Percentiles rank a stretch among this genome's conserved stretches.
These are phyloP conservation scores for Atta cephalotes DNA, from an alignment of 1,140 invertebrate genomes.

Conservation along the genomic window DNA sequence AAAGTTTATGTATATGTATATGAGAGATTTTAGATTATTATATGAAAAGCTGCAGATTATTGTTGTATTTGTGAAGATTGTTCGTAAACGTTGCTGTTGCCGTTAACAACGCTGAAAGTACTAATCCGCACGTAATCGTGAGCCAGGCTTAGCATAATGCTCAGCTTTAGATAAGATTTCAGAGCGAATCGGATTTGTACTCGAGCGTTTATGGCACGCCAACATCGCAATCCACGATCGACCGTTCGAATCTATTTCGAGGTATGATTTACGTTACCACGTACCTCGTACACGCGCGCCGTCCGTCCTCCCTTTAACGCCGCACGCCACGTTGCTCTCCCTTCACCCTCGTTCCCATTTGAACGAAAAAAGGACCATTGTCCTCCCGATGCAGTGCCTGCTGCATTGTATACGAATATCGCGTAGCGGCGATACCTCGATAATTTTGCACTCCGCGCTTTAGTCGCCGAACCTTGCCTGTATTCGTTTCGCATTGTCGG, in stretches of 20 bases:
- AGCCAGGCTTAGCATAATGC: background rate
- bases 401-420: constrained; percentile 73
- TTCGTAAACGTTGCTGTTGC: background rate
- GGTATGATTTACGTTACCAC: constrained; percentile 73
- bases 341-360: constrained; percentile 46
- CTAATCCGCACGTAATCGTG: constrained; percentile 52
- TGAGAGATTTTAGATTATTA: background rate
- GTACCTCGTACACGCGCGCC: constrained; percentile 37
- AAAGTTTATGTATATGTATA: background rate
- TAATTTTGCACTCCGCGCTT: constrained; percentile 42
- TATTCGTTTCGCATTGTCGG: constrained; percentile 13
- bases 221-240: constrained; percentile 43
- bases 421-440: constrained; percentile 62
- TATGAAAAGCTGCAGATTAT: background rate
- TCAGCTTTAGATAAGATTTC: constrained; percentile 65
- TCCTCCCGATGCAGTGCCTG: constrained; percentile 47
- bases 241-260: constrained; percentile 68
- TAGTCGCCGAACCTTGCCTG: constrained; percentile 23
- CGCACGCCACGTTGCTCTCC: constrained; percentile 18
- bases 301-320: constrained; percentile 32
- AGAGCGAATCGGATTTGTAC: constrained; percentile 46
- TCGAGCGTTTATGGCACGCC: constrained; percentile 51
- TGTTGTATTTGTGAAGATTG: background rate
- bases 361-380: constrained; percentile 66
- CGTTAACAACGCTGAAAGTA: background rate